Evolutionary conservation across 2,888 invertebrate species (phyloP).

Genomic region (Hirtodrosophila duncani): DNA sequence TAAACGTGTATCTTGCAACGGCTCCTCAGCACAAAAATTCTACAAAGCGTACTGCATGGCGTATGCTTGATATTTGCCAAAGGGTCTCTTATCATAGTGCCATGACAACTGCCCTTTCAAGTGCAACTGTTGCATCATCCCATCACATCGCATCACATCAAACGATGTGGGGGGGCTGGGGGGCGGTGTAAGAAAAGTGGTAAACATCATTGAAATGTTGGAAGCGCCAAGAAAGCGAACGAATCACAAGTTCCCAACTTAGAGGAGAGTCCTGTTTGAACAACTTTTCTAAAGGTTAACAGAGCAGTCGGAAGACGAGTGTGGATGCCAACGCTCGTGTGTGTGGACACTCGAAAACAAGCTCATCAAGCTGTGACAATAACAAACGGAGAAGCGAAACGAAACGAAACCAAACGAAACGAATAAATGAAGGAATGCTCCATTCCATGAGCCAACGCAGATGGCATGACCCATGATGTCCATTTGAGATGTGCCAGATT

Average conservation of each 20-base stretch:
- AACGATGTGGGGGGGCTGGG: not conserved
- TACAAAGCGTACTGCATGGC: conserved; percentile 26
- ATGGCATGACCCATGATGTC: conserved; percentile 49
- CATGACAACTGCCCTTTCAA: conserved; percentile 32
- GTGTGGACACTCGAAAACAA: conserved; percentile 55
- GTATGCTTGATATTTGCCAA: conserved; percentile 48
- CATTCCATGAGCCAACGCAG: too few species aligned
- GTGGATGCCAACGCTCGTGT: conserved; percentile 1
- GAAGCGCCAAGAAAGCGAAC: conserved; percentile 42
- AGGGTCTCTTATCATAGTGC: conserved; percentile 11
- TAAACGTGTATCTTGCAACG: too few species aligned
- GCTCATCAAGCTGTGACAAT: conserved; percentile 57
- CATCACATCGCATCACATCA: conserved; percentile 40
- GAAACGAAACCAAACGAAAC: too few species aligned
- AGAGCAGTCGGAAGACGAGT: not conserved
- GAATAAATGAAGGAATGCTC: too few species aligned
- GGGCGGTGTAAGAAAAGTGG: conserved; percentile 17
- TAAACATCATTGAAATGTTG: conserved; percentile 38
- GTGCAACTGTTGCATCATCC: conserved; percentile 67
- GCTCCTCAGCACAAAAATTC: conserved; percentile 21
- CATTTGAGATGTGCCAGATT: conserved; percentile 10
- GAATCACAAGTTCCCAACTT: conserved; percentile 36
- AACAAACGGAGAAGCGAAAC: conserved; percentile 22
- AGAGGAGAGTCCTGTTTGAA: too few species aligned
- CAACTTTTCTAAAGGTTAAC: conserved; percentile 53